Base-by-base conservation (phyloP, 2,888 invertebrate species). In the Limnephilus auricula region DNA sequence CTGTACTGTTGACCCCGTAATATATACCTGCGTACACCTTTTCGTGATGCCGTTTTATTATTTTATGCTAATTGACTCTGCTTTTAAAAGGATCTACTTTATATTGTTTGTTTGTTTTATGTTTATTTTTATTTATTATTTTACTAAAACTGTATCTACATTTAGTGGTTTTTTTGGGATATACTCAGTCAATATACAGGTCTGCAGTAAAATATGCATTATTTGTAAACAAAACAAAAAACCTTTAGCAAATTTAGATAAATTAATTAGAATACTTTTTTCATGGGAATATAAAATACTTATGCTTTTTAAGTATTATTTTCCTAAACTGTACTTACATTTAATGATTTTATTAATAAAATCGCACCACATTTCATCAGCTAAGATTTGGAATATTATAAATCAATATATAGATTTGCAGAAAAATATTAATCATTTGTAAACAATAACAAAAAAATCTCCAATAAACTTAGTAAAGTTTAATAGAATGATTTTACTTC, bases 1-100 rank as follows among this genome's bases (percentile, higher is more conserved):
- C 30, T 40, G 90, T 90, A 89, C 90, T 88, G 80, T 89, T 90
- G 92, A 89, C 90, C 90, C 82, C 87, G 84, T 79, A 65, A 84
- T 30, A 6, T 37, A 18, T 65, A 65, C n/a, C 65, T 65, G 65
- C 65, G n/a, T n/a, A 82, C 40, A 85, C 84, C 84, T 85, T 83
- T 40, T 40, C 18, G 65, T 15, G 86, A 32, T 31, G 32, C 65
- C 32, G 9, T 65, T 32, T 86, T 65, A 32, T 86, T 31, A 65
- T 86, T 15, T 50, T 45, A 50, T 50, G 86, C 31, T 50, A 30
- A 86, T 25, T 86, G 65, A 86, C 86, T 32, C 32, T 18, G 34
- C 32, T 31, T 31, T 15, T 6, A 30, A 31, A 31, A 18, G 86
- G 31, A 50, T 86, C 50, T 50, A 30, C n/a, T 30, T 45, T 31